Base-by-base conservation (phyloP, 2,888 invertebrate genomes). In the Drosophila meridionalis region DNA sequence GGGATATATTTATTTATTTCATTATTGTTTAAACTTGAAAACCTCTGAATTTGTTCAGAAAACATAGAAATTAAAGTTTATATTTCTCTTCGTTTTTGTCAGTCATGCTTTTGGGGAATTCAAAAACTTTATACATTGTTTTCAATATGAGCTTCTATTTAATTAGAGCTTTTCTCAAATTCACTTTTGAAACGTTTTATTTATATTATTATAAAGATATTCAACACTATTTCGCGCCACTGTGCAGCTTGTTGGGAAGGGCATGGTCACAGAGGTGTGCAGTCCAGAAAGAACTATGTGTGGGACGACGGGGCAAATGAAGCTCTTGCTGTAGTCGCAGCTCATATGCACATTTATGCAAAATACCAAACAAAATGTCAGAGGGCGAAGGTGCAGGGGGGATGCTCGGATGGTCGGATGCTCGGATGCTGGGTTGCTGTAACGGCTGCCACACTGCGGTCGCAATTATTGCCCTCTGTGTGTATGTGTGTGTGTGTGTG, bases 261-360 rank as follows among this genome's bases (percentile, higher is more conserved):
- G 36, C 26, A n/a, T 7, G 2, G 20, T 32, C 6, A 7, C 2
- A 48, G 38, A 12, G 48, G 11, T 7, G 42, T 20, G 58, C 12
- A 7, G 53, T 28, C 26, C 36, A 55, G 38, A 2, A 11, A 28
- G 48, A 12, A 11, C 20, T 11, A 11, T 11, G 50, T 20, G 32
- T n/a, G 50, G 9, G 4, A 32, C 50, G 38, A 12, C 36, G 58
- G 52, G 40, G 30, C 59, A 61, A 50, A 32, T 20, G 53, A 11
- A 57, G 60, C 61, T 57, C 50, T 45, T 68, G 57, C 40, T 68
- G 68, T n/a, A 53, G 55, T 45, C 53, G 47, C 62, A 66, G 42
- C 62, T 68, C 73, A 64, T 68, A 68, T 72, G 68, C 60, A 68
- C 64, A 68, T 74, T 68, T 64, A 68, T 74, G 68, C 68, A 73